These are phyloP conservation scores for Ginglymostoma cirratum DNA, from an alignment of 2,113 vertebrate genomes.

Conservation along the genomic window DNA sequence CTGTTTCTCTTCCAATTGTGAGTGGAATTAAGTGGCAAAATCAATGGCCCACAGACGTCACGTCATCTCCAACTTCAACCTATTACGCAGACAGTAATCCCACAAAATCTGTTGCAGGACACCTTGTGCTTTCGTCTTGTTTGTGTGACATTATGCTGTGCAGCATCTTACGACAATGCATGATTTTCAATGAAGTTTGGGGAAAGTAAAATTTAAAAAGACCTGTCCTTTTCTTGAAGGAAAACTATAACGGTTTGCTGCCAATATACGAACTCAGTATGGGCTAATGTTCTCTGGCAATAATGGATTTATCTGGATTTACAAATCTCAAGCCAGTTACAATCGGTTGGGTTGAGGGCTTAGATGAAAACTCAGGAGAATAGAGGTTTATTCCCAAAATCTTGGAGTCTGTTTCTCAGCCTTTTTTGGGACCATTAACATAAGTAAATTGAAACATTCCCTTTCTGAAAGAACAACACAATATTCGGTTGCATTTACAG, in stretches of 20 bases:
- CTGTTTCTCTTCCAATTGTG: not conserved
- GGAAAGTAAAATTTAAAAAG: not conserved
- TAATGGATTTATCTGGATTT: not conserved
- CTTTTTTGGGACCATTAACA: not conserved
- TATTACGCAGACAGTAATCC: not conserved
- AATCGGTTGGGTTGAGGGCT: not conserved
- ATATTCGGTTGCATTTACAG: constrained; percentile 1
- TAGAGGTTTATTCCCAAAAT: not conserved
- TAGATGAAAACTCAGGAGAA: not conserved
- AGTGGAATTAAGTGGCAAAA: not conserved
- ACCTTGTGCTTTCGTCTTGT: not conserved
- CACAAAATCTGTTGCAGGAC: not conserved
- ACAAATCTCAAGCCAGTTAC: not conserved
- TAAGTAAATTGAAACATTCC: not conserved
- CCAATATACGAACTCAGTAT: not conserved
- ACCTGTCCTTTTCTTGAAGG: not conserved
- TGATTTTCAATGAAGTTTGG: not conserved
- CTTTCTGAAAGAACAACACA: not conserved
- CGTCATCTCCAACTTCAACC: not conserved
- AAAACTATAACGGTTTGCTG: not conserved
- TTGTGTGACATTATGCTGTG: not conserved
- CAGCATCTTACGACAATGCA: not conserved
- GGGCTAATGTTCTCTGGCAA: not conserved
- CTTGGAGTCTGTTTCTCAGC: not conserved
- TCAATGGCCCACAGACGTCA: not conserved